Conservation (phyloP, 2,113 vertebrate genomes). For the Dascyllus trimaculatus region DNA sequence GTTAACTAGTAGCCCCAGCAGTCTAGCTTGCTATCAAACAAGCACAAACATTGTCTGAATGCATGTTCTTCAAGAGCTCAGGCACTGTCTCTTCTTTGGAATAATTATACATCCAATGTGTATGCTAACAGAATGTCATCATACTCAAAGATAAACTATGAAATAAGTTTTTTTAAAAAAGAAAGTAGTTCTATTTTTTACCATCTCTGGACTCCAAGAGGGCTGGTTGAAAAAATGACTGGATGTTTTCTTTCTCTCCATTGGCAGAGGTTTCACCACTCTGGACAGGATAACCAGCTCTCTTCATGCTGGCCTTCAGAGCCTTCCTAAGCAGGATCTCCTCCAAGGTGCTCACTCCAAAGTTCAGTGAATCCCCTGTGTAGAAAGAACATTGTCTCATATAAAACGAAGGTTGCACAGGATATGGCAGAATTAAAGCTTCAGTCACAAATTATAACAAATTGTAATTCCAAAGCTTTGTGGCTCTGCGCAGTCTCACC, state of each 20-base stretch:
- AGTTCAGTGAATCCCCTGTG: slow-evolving; percentile 89
- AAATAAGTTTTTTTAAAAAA: neutral
- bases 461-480: neutral
- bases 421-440: neutral
- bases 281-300: slow-evolving; percentile 81
- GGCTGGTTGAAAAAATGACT: slow-evolving; percentile 80
- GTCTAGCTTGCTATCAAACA: no score
- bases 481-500: slow-evolving; percentile 73
- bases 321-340: slow-evolving; percentile 92
- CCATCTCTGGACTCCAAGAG: slow-evolving; percentile 84
- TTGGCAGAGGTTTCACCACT: slow-evolving; percentile 50
- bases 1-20: no score
- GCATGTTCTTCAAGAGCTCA: no score
- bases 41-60: no score
- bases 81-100: no score
- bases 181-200: slow-evolving; percentile 57
- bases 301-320: slow-evolving; percentile 90
- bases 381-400: neutral
- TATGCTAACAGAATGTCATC: no score
- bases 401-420: neutral
- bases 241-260: slow-evolving; percentile 89
- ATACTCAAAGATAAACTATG: no score
- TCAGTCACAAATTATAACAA: neutral
- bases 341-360: slow-evolving; percentile 94
- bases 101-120: no score